phyloP scores from a whole-genome alignment of 2,888 invertebrate genomes.

The Campoletis raptor region DNA sequence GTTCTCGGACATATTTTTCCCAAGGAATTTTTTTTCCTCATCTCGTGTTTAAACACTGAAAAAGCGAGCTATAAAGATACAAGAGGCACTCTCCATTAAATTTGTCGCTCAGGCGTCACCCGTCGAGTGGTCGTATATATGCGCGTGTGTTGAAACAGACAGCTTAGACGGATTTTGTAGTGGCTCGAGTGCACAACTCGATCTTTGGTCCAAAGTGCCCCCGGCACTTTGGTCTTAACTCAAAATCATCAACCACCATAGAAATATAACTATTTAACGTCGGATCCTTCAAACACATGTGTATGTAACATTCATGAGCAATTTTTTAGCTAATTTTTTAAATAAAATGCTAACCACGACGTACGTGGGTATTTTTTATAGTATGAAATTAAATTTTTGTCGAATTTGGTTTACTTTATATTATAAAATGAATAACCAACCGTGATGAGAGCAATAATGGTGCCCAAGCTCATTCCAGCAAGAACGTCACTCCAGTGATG shows the following conservation, averaged over 20 bases:
- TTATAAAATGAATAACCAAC: constrained; percentile 86
- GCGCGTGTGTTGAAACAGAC: constrained; percentile 8
- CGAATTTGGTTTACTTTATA: neutral
- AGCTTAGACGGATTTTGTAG: constrained; percentile 17
- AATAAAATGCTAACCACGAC: neutral
- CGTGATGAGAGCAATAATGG: constrained; percentile 89
- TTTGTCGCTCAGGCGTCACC: constrained; percentile 30
- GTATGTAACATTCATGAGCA: neutral
- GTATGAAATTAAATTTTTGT: neutral
- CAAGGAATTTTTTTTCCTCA: constrained; percentile 19
- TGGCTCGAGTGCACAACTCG: constrained; percentile 27
- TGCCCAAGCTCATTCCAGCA: constrained; percentile 91
- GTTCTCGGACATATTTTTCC: constrained; percentile 16
- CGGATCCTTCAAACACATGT: neutral
- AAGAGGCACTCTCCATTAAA: constrained; percentile 44
- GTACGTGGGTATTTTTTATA: neutral
- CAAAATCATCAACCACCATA: constrained; percentile 8
- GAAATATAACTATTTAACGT: neutral
- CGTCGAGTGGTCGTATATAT: constrained; percentile 37
- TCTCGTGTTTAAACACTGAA: constrained; percentile 17
- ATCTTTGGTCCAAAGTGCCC: constrained; percentile 17
- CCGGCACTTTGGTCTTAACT: neutral
- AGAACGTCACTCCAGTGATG: constrained; percentile 99
- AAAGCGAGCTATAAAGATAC: constrained; percentile 48
- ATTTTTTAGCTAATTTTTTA: no score